Base-by-base conservation (phyloP, 2,113 vertebrate genomes). In the Pollimyrus isidori region DNA sequence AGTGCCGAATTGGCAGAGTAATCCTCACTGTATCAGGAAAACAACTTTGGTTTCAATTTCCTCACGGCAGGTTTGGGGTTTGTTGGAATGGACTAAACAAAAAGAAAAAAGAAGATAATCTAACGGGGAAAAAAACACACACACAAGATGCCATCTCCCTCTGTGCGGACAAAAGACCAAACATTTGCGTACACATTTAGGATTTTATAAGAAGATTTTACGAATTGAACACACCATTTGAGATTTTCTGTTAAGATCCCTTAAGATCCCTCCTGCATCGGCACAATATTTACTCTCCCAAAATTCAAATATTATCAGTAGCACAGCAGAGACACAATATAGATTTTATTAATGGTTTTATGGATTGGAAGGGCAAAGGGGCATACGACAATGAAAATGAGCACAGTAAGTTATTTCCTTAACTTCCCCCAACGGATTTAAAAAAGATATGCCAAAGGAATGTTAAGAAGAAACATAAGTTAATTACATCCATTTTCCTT, bases 11-110 rank as follows among this genome's bases (percentile, higher is more conserved):
- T 73, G 69, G 69, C 48, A 87, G 50, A 76, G 50, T 58, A 52
- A 82, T 80, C 88, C 86, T 45, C 30, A 26, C 73, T 26, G 13
- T 48, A 82, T 87, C 48, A 56, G 85, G 30, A 73, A 89, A 89
- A 84, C 83, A 49, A 89, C 56, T 87, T 87, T 19, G 69, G 26
- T 86, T 87, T 89, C 88, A 80, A 53, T 53, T 52, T 35, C 23
- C 46, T 86, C 53, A 87, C 58, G 7, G 48, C 52, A 80, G 2
- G 39, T 23, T 69, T 23, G 48, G 23, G 7, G 11, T 86, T 86
- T 73, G 19, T 45, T 9, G 23, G 85, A 73, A 46, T 39, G 3
- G 39, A 26, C 46, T 53, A 62, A 58, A 13, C n/a, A 89, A 69
- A 86, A 83, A 83, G 30, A 50, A 50, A 23, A 17, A 52, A 53